These are phyloP conservation scores for Gymnocephalus cernua DNA, from an alignment of 2,113 vertebrate species.

Conservation along the genomic window DNA sequence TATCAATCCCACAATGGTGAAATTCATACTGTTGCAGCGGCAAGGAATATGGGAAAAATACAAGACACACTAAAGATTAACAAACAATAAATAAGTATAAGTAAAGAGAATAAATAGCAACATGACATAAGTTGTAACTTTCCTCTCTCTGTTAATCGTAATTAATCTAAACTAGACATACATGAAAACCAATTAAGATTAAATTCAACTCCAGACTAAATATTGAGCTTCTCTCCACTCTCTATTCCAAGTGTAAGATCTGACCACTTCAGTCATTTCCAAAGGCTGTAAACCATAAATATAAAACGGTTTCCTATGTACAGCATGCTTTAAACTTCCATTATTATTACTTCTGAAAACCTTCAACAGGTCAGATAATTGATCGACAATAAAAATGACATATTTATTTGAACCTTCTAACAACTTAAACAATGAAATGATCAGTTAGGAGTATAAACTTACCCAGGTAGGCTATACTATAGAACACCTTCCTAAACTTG, in stretches of 20 bases:
- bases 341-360: neutral
- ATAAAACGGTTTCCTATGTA: too few species aligned
- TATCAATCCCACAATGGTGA: too few species aligned
- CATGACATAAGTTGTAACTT: too few species aligned
- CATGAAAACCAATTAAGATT: neutral
- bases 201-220: neutral
- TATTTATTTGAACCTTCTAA: neutral
- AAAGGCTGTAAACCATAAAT: neutral
- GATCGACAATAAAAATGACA: neutral
- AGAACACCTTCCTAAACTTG: neutral
- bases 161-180: neutral
- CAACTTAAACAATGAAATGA: neutral
- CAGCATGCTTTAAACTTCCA: neutral
- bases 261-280: neutral
- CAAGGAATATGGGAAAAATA: too few species aligned
- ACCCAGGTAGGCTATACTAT: constrained; percentile 15
- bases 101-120: too few species aligned
- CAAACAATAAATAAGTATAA: too few species aligned
- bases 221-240: neutral
- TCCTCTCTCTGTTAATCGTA: neutral
- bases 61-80: too few species aligned
- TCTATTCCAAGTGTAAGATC: neutral
- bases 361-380: neutral
- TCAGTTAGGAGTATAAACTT: neutral
- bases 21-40: too few species aligned